These are phyloP conservation scores for Cliona cf. orientalis DNA, from an alignment of 37 sponge, comb jelly and placozoan species.

Conservation along the genomic window DNA sequence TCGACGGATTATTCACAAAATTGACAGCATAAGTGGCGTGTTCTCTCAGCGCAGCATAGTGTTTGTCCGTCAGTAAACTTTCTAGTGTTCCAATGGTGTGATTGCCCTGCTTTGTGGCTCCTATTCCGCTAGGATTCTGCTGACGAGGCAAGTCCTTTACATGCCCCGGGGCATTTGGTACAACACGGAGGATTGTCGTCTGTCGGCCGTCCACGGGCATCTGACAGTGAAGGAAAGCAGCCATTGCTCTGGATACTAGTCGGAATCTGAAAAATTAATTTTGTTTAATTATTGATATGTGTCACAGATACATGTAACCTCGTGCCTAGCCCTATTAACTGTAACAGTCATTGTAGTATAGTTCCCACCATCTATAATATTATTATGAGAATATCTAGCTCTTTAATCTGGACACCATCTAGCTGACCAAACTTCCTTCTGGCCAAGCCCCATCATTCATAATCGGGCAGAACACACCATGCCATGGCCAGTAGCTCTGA, in stretches of 20 bases:
- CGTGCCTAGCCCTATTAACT: too few relatives aligned
- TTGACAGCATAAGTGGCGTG: conserved; percentile 13
- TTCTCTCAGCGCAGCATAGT: conserved; percentile 54
- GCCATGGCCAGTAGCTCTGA: too few relatives aligned
- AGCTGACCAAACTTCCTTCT: too few relatives aligned
- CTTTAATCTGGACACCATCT: too few relatives aligned
- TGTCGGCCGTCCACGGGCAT: conserved; percentile 65
- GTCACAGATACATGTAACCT: too few relatives aligned
- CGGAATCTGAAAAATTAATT: conserved; percentile 72
- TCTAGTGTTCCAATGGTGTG: conserved; percentile 53
- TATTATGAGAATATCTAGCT: too few relatives aligned
- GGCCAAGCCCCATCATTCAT: too few relatives aligned
- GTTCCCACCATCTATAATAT: too few relatives aligned
- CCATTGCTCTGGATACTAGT: conserved; percentile 66
- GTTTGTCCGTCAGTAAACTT: conserved; percentile 59
- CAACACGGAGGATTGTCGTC: conserved; percentile 45
- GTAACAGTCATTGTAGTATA: too few relatives aligned
- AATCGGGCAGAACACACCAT: too few relatives aligned
- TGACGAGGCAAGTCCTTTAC: conserved; percentile 42
- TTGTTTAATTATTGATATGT: too few relatives aligned
- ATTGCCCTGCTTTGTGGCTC: conserved; percentile 68
- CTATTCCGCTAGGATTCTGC: background rate
- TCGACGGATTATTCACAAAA: conserved; percentile 43
- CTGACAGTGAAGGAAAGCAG: conserved; percentile 70
- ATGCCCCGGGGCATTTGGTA: conserved; percentile 76